phyloP scores from a whole-genome alignment of 2,888 invertebrate species.

The Rotaria sp. region DNA sequence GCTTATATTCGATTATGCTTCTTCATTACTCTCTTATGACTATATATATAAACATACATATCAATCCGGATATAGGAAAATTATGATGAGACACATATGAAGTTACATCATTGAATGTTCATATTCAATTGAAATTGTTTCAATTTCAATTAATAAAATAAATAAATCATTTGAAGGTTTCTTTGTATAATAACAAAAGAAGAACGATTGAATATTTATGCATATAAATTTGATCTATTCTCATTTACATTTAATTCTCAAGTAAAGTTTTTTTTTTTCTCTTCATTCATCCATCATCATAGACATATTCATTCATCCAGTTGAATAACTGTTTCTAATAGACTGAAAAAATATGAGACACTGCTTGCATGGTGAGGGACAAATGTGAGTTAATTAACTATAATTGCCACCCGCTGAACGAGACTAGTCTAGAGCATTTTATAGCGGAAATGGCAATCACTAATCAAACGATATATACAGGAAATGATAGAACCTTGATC shows the following conservation, averaged over 20 bases:
- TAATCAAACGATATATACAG: not conserved
- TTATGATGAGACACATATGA: not conserved
- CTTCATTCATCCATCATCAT: not conserved
- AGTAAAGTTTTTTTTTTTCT: too few species aligned
- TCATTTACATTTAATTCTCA: not conserved
- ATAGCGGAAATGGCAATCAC: conserved; percentile 1
- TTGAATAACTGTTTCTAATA: conserved; percentile 4
- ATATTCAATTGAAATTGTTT: not conserved
- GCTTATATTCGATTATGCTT: not conserved
- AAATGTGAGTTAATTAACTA: not conserved
- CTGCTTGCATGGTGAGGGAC: not conserved
- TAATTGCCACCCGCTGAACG: conserved; percentile 8
- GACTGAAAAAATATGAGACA: not conserved
- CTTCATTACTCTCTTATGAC: not conserved
- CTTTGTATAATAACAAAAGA: not conserved
- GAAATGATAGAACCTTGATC: not conserved
- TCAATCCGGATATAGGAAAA: not conserved
- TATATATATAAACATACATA: not conserved
- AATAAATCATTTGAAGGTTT: not conserved
- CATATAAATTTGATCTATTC: not conserved
- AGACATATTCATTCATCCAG: not conserved
- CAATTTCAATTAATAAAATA: not conserved
- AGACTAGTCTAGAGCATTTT: not conserved
- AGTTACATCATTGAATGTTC: not conserved
- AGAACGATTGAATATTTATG: not conserved